Base-by-base conservation (phyloP, 2,797 vertebrate species). In the Mormyrops attenuatus region DNA sequence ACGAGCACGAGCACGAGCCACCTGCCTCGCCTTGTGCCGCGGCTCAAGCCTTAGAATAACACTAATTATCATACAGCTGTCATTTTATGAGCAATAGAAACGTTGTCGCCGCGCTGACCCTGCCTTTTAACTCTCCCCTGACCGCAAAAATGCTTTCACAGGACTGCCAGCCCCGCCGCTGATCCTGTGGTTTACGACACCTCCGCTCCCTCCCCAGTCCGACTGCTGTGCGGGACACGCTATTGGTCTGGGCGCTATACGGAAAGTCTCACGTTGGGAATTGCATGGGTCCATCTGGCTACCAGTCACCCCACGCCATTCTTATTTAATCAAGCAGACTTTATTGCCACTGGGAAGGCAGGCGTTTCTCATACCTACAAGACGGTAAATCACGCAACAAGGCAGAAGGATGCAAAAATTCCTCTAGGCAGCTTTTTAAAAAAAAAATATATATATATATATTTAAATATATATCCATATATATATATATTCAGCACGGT, bases 1-100 rank as follows among this genome's bases (percentile, higher is more conserved):
- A 7, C 57, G 57, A 60, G 7, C 44, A 7, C 57, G 57, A 60
- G 20, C 90, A 89, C 30, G 90, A 92, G 94, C 94, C 95, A 93
- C 94, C 94, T 93, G 95, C 93, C 2, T n/a, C 88, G 87, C 91
- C 92, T 63, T 77, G 89, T 88, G 91, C 91, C 88, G 91, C 90
- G 9, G 88, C 91, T 92, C 89, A 88, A 47, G 90, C 89, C 92
- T 92, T 92, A 92, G 88, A 90, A 93, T 91, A 93, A n/a, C 77
- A 38, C 93, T 93, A 89, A 97, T 97, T 97, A 96, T n/a, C 97
- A 97, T 96, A 96, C 96, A 97, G 97, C 96, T 97, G 97, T 91
- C 94, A 91, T 88, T 53, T 90, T 86, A 53, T 90, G 89, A 66
- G 5, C 22, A 41, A 49, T 89, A 73, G 66, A 73, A 73, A 88